Evolutionary conservation across 2,888 invertebrate species (phyloP), one percentile per base, ranked within the genome.

Genomic region (Bombylius major): DNA sequence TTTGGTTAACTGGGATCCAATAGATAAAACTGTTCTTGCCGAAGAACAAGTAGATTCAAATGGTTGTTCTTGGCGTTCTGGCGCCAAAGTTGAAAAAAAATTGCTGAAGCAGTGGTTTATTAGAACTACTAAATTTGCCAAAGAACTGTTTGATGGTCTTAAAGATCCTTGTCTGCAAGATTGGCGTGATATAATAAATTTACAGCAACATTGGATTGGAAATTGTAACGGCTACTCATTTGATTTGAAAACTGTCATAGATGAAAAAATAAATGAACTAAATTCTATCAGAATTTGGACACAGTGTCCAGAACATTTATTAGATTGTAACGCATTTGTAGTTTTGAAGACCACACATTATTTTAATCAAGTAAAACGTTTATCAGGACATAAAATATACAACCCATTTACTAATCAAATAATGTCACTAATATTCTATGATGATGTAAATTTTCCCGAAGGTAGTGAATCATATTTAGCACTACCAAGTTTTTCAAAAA

Each of bases 1-100:
- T 12, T 76, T 83, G 60, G 97, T 98, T 0, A 97, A 97, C 76
- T 99, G 99, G 99, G 99, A 99, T 78, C 99, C 99, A 4, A 79
- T 98, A 0, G 99, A 99, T 75, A 77, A 89, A 73, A 99, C 99
- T 5, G 99, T 99, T 3, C 75, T 99, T 61, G 99, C 98, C 5
- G 91, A 97, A 75, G 99, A 99, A 71, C 99, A 99, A 78, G 95
- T 99, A 5, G 95, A 96, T 76, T 84, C 82, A 50, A 81, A 87
- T 66, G 92, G 94, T 12, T 79, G 81, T 65, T 95, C 96, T 1
- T 99, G 99, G 99, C 79, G 99, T 58, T 98, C 98, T 5, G 97
- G 98, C 4, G 97, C 93, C 8, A 83, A 84, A 74, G 95, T 95
- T 8, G 90, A 97, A 71, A 92, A 89, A 66, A 88, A 84, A 72